phyloP scores from a whole-genome alignment of 2,113 vertebrate species.

The Aegotheles bennettii region DNA sequence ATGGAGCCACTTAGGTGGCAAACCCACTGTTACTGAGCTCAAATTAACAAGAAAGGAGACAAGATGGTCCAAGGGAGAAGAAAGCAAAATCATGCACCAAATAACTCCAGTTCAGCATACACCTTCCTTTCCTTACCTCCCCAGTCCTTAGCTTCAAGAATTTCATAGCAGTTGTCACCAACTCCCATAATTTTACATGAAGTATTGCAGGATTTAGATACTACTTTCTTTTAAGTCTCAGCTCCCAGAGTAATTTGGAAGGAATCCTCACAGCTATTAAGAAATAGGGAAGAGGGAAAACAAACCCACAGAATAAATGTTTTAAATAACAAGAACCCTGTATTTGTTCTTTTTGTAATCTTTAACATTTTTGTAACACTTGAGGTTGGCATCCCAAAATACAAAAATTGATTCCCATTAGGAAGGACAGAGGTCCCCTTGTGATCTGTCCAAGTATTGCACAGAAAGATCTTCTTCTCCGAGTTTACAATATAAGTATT shows the following conservation, averaged over 20 bases:
- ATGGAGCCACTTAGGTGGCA: not conserved
- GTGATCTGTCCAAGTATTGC: not conserved
- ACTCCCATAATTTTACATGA: not conserved
- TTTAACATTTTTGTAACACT: not conserved
- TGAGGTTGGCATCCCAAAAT: not conserved
- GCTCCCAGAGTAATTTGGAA: not conserved
- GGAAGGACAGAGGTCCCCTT: not conserved
- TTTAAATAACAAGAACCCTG: not conserved
- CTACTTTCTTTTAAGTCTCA: not conserved
- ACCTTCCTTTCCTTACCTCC: not conserved
- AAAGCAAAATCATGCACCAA: not conserved
- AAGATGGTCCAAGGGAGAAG: not conserved
- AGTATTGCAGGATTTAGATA: not conserved
- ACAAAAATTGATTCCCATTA: not conserved
- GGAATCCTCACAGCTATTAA: not conserved
- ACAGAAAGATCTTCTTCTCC: not conserved
- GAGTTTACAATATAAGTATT: not conserved
- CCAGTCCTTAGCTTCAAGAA: not conserved
- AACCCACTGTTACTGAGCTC: not conserved
- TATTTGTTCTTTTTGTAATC: not conserved
- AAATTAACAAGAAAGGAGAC: not conserved
- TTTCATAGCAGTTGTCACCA: not conserved
- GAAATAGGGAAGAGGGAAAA: not conserved
- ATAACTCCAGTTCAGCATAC: not conserved
- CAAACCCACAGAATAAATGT: not conserved